phyloP scores from a whole-genome alignment of 2,113 vertebrate species.

The Gadus chalcogrammus region DNA sequence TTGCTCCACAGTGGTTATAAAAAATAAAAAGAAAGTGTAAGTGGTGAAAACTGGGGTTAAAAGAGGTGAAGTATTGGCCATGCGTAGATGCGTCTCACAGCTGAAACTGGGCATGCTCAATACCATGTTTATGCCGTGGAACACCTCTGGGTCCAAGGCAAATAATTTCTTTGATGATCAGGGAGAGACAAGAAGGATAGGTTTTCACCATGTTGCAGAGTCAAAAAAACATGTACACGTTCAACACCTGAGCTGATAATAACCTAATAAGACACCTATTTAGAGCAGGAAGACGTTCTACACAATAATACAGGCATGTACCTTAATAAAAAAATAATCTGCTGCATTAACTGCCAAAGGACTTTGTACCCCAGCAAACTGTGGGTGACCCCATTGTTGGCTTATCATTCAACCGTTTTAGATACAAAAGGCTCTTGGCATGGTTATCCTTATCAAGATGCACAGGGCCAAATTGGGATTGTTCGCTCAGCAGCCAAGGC shows the following conservation, averaged over 20 bases:
- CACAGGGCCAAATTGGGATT: no score
- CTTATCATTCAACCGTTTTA: no score
- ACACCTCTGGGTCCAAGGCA: slow-evolving; percentile 71
- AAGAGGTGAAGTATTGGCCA: slow-evolving; percentile 56
- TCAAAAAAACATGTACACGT: slow-evolving; percentile 32
- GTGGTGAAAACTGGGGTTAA: slow-evolving; percentile 52
- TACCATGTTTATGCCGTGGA: slow-evolving; percentile 72
- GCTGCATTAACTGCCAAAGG: no score
- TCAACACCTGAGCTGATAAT: slow-evolving; percentile 6
- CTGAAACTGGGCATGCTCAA: slow-evolving; percentile 57
- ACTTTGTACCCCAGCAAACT: no score
- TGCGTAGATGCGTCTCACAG: slow-evolving; percentile 61
- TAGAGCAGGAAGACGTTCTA: no score
- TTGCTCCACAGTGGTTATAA: slow-evolving; percentile 24
- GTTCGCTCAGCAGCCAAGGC: no score
- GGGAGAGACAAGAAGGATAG: slow-evolving; percentile 60
- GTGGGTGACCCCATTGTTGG: no score
- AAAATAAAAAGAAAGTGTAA: slow-evolving; percentile 47
- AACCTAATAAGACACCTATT: not conserved
- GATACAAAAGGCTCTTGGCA: no score
- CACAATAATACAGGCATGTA: no score
- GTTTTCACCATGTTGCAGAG: slow-evolving; percentile 38
- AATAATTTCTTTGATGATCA: slow-evolving; percentile 73
- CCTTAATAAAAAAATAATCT: no score
- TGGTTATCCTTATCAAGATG: no score